Evolutionary conservation across 2,113 vertebrate genomes (phyloP).

Genomic region (Numenius arquata): DNA sequence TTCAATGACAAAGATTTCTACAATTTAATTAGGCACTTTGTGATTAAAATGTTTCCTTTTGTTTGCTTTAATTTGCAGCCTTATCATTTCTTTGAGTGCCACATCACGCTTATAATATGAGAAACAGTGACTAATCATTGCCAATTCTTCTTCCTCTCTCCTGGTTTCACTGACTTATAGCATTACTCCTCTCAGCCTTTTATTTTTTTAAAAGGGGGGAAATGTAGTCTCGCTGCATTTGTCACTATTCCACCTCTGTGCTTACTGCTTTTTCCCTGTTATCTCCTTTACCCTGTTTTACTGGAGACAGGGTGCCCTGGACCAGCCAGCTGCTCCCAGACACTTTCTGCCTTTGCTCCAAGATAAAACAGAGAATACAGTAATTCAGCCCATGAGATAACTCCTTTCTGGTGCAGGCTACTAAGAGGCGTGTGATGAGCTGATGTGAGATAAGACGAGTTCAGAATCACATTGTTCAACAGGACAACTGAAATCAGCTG

Average conservation of each 20-base stretch:
- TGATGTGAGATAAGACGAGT: background rate
- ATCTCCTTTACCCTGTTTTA: background rate
- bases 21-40: background rate
- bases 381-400: background rate
- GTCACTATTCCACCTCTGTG: background rate
- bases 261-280: background rate
- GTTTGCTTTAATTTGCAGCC: background rate
- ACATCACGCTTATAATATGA: background rate
- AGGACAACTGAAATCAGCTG: background rate
- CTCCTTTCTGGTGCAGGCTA: background rate
- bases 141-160: background rate
- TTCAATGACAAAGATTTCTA: background rate
- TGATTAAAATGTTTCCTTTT: background rate
- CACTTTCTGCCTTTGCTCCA: background rate
- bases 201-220: background rate
- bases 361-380: background rate
- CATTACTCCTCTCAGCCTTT: background rate
- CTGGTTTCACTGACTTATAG: background rate
- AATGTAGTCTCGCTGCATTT: background rate
- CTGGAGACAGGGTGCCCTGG: background rate
- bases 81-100: background rate
- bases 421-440: background rate
- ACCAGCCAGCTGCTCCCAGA: background rate
- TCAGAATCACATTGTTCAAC: background rate
- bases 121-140: background rate